Base-by-base conservation (phyloP, 2,888 invertebrate genomes). In the Hypsopygia costalis region DNA sequence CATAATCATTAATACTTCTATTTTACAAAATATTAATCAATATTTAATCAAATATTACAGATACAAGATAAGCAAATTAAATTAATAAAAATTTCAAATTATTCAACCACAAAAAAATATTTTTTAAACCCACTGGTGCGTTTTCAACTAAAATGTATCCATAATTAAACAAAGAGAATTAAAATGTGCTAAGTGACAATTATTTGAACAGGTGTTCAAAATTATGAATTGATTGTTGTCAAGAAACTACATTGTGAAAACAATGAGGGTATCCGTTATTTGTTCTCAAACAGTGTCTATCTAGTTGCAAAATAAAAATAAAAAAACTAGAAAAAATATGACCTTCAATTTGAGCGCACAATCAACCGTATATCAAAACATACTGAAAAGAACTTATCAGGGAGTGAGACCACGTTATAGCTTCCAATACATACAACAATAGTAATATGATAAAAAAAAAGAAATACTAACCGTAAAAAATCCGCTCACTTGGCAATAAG, bases 371-470 rank as follows among this genome's bases (percentile, higher is more conserved):
- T n/a, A 51, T 51, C 43, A 40, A 41, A 52, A 51, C 16, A 44
- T 44, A 52, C 47, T 47, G 42, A 34, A 48, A 38, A 40, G 20
- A 21, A 42, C 34, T 46, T 56, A 67, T 65, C 63, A 56, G 52
- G 52, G 51, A 56, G 55, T 56, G 55, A 56, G 57, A 58, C 59
- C 59, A 67, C 62, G 62, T 65, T 53, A 44, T 20, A 48, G 55
- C 44, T 36, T 33, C 47, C 44, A 55, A 59, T 62, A 43, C 34
- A 20, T 35, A 39, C 33, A 54, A 65, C 58, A 64, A 61, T 52
- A 16, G n/a, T n/a, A 53, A 51, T 49, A 47, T 65, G 75, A 78
- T 74, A 79, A 77, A 56, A 69, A 60, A 73, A 68, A 72, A 68
- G 16, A 59, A 50, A 36, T 55, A 75, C 76, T 47, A 60, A 79